phyloP scores from a whole-genome alignment of 30 jellyfish, hydroid and myxozoan genomes.

The Aurelia sp. region DNA sequence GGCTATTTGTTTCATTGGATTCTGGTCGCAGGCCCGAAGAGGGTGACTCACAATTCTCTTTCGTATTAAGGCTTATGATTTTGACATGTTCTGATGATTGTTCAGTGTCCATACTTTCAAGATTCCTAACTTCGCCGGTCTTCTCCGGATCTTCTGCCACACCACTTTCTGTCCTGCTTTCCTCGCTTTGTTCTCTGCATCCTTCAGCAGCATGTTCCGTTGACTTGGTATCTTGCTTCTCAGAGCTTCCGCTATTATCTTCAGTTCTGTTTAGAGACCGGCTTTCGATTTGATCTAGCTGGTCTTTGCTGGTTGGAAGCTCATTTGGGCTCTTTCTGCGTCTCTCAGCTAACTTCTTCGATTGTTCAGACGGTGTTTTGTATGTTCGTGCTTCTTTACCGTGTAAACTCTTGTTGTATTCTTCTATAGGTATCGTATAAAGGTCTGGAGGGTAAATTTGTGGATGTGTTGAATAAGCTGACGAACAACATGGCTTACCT shows the following conservation, averaged over 20 bases:
- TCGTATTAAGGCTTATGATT: conserved; percentile 7
- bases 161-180: conserved; percentile 14
- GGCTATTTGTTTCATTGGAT: conserved; percentile 57
- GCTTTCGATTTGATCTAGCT: conserved; percentile 6
- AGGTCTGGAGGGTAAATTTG: conserved; percentile 49
- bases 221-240: too few relatives aligned
- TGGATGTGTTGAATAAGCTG: conserved; percentile 56
- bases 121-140: conserved; percentile 11
- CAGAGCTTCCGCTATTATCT: too few relatives aligned
- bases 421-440: conserved; percentile 60
- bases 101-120: not conserved
- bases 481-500: conserved; percentile 47
- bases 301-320: conserved; percentile 10
- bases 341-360: conserved; percentile 2
- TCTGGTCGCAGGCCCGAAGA: conserved; percentile 43
- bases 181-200: conserved; percentile 29
- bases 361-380: conserved; percentile 24
- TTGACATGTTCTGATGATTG: conserved; percentile 36
- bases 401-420: conserved; percentile 44
- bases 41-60: conserved; percentile 45
- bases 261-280: conserved; percentile 11
- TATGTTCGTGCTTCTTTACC: conserved; percentile 29
- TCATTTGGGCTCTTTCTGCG: not conserved
- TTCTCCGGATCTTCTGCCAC: not conserved
- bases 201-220: not conserved